Conservation (phyloP, 2,113 vertebrate species). For the Cavia porcellus region DNA sequence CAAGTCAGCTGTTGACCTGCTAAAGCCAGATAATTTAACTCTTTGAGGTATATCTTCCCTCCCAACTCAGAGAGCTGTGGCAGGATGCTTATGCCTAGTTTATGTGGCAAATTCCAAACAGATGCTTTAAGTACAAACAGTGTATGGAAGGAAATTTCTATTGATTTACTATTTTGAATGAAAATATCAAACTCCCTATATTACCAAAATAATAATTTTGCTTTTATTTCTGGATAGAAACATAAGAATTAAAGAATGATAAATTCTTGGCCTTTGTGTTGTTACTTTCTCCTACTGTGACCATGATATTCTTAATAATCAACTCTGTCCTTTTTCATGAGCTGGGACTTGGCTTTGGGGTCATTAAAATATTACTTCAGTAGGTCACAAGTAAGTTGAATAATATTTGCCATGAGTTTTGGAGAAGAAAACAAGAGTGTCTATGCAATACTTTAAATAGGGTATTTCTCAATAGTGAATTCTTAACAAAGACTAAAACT, state of each 20-base stretch:
- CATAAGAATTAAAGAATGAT: constrained; percentile 2
- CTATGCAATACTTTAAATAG: neutral
- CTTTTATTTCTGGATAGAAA: constrained; percentile 44
- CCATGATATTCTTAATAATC: neutral
- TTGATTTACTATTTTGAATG: constrained; percentile 39
- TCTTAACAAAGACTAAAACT: constrained; percentile 25
- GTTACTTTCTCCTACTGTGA: neutral
- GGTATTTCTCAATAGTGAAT: neutral
- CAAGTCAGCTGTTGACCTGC: neutral
- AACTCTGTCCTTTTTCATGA: neutral
- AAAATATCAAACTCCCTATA: neutral
- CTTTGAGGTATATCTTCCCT: neutral
- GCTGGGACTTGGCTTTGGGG: neutral
- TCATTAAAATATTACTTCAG: neutral
- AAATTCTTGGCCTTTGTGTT: neutral
- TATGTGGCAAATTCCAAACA: neutral
- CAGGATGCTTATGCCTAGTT: neutral
- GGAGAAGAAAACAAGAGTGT: neutral
- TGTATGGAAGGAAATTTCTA: constrained; percentile 27
- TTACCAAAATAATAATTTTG: neutral
- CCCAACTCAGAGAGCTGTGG: neutral
- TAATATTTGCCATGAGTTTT: neutral
- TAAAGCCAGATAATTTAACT: constrained; percentile 2
- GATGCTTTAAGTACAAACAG: constrained; percentile 14
- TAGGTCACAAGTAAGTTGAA: neutral